Conservation (phyloP, 1,140 invertebrate genomes). For the Drosophila kanapiae region DNA sequence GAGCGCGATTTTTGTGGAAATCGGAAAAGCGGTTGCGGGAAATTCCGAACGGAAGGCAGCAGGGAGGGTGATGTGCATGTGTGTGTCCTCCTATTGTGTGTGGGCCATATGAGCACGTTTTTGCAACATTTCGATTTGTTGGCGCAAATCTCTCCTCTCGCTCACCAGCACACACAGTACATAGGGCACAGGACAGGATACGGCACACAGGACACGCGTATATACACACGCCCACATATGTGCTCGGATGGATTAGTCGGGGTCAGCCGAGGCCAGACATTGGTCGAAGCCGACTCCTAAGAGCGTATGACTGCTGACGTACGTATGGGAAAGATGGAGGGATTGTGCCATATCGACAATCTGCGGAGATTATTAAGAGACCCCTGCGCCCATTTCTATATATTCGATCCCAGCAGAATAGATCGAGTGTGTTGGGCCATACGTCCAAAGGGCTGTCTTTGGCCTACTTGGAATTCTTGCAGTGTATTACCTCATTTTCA, state of each 20-base stretch:
- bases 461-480: neutral
- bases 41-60: constrained; percentile 35
- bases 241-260: constrained; percentile 65
- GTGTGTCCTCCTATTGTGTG: constrained; percentile 40
- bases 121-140: constrained; percentile 84
- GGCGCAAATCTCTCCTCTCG: constrained; percentile 54
- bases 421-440: neutral
- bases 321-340: constrained; percentile 11
- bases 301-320: constrained; percentile 7
- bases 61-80: constrained; percentile 55
- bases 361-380: neutral
- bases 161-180: constrained; percentile 44
- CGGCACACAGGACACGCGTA: constrained; percentile 43
- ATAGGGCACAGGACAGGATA: constrained; percentile 23
- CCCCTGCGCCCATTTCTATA: neutral
- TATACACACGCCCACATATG: constrained; percentile 74
- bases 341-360: neutral
- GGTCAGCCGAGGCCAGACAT: constrained; percentile 53
- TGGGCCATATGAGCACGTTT: constrained; percentile 74
- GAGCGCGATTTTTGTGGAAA: constrained; percentile 55
- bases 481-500: neutral
- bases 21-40: constrained; percentile 57
- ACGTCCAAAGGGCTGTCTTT: neutral
- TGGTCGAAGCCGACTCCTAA: constrained; percentile 38
- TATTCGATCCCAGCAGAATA: neutral